phyloP scores from a whole-genome alignment of 2,113 vertebrate species.

The Labeo rohita region DNA sequence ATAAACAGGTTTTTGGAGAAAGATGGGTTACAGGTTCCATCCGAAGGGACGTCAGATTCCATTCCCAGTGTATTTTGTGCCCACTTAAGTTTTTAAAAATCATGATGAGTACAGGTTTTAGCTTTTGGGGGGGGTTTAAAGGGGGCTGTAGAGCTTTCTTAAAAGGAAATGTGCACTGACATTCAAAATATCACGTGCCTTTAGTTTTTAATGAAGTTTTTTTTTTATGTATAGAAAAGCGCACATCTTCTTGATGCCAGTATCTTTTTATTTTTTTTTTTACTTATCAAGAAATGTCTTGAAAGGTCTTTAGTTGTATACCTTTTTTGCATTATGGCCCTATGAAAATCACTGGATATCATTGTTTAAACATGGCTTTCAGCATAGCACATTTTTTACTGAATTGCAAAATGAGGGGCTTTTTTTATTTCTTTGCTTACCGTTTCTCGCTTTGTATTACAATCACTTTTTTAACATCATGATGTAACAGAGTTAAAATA shows the following conservation, averaged over 20 bases:
- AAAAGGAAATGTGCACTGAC: constrained; percentile 41
- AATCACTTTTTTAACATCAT: not conserved
- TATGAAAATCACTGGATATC: not conserved
- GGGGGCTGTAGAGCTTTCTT: constrained; percentile 5
- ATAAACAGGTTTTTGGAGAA: constrained; percentile 20
- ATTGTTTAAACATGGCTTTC: not conserved
- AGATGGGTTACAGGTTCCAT: constrained; percentile 24
- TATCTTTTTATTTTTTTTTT: not conserved
- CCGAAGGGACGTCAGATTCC: not conserved
- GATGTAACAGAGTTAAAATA: not conserved
- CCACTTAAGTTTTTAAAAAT: constrained; percentile 34
- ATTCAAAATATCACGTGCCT: constrained; percentile 28
- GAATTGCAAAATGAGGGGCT: not conserved
- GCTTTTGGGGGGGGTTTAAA: not conserved
- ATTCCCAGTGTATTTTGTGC: constrained; percentile 12
- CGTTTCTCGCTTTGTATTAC: constrained; percentile 14
- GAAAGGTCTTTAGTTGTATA: not conserved
- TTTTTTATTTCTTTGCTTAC: not conserved
- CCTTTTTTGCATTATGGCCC: not conserved
- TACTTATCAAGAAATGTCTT: not conserved
- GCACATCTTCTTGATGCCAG: constrained; percentile 31
- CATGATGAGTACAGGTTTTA: constrained; percentile 32
- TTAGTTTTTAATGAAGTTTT: constrained; percentile 18
- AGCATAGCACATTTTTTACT: not conserved
- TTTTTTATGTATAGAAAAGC: constrained; percentile 29